Base-by-base conservation (phyloP, 2,797 vertebrate species). In the Esox lucius region DNA sequence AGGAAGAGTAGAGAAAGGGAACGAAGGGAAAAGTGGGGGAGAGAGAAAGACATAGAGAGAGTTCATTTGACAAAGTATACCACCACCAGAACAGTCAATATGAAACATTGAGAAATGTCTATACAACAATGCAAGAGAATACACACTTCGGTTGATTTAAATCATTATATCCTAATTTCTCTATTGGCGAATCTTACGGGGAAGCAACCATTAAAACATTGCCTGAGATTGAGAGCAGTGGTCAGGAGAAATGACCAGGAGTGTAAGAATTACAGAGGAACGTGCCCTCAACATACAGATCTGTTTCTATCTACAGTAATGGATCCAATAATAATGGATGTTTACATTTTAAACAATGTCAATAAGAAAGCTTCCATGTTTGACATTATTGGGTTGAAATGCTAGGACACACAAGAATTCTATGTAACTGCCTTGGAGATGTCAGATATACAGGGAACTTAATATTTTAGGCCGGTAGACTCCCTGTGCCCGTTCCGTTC, bases 21-120 rank as follows among this genome's bases (percentile, higher is more conserved):
- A 22, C 59, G 62, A 79, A 80, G 81, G 87, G 80, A 67, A 88
- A 80, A 80, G 78, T 49, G 16, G 42, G 78, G 24, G 35, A 62
- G 9, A 15, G 26, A 31, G 3, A 35, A 6, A 31, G 28, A 33
- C 1, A 19, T 4, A 35, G 1, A 46, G 19, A 42, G 2, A 22
- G 17, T 13, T 31, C 9, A 31, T 5, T 5, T 33, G 64, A 9
- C 13, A 31, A 33, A 8, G 31, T 66, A 11, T 5, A 22, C 11
- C 31, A 3, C 17, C 12, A 39, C 8, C 28, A 66, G 15, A 61
- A 15, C 26, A 28, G 4, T 64, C 61, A 13, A 64, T 26, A 12
- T 64, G 15, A 26, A 64, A 28, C 8, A 5, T 17, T 51, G 17
- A 17, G 56, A n/a, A 16, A 11, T 56, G 51, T 56, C 51, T 17